Conservation (phyloP, 2,888 invertebrate genomes). For the Leucoptera coffeella region DNA sequence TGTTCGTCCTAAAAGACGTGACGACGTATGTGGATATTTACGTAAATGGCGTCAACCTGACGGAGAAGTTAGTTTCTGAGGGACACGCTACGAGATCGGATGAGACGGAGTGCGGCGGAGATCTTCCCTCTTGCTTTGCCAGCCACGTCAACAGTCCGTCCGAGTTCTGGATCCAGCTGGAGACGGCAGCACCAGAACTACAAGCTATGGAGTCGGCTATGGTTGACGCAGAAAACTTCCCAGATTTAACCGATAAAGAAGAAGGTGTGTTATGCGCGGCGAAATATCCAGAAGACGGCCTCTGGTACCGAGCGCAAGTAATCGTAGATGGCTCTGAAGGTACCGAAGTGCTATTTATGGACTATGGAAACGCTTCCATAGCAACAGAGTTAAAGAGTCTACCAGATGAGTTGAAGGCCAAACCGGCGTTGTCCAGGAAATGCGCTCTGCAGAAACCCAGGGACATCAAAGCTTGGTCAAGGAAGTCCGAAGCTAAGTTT, state of each 20-base stretch:
- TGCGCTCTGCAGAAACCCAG: constrained; percentile 57
- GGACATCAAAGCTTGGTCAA: constrained; percentile 56
- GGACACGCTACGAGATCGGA: constrained; percentile 52
- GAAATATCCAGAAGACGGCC: constrained; percentile 57
- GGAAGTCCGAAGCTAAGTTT: constrained; percentile 60
- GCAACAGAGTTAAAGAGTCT: constrained; percentile 53
- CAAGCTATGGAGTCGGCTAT: constrained; percentile 55
- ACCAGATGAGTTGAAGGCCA: constrained; percentile 52
- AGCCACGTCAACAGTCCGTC: constrained; percentile 67
- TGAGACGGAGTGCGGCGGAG: constrained; percentile 44
- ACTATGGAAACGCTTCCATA: constrained; percentile 60
- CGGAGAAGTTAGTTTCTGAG: constrained; percentile 54
- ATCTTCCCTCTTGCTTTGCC: constrained; percentile 60
- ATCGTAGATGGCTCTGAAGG: constrained; percentile 48
- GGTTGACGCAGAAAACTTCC: constrained; percentile 47
- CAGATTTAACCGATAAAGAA: constrained; percentile 31
- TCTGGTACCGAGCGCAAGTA: constrained; percentile 64
- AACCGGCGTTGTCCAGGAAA: constrained; percentile 55
- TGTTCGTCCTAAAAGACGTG: constrained; percentile 52
- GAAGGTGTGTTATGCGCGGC: constrained; percentile 59
- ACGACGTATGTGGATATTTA: constrained; percentile 62
- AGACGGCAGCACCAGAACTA: constrained; percentile 49
- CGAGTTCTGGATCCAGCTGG: constrained; percentile 76
- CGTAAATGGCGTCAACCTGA: constrained; percentile 53
- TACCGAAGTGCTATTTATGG: constrained; percentile 60